These are phyloP conservation scores for Myotis vivesi DNA, from an alignment of 2,797 vertebrate genomes.

Conservation along the genomic window DNA sequence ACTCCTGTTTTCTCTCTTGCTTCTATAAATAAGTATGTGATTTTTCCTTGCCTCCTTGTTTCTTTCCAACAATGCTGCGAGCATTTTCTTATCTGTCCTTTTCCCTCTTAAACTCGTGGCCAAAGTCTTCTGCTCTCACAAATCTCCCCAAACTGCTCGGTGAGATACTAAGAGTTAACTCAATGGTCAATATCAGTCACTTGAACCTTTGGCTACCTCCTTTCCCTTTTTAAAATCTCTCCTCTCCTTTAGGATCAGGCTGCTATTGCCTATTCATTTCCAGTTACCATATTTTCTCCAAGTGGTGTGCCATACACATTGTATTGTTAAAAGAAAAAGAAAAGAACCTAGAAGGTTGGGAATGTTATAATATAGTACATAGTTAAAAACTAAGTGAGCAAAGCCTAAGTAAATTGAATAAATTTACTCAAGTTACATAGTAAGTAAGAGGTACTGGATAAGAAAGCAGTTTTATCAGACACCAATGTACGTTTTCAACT, in stretches of 20 bases:
- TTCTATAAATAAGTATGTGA: not conserved
- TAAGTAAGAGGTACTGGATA: not conserved
- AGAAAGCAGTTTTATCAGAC: not conserved
- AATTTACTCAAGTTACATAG: not conserved
- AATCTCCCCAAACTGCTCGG: not conserved
- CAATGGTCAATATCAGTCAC: not conserved
- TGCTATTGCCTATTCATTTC: not conserved
- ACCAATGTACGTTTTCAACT: not conserved
- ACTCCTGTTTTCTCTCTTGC: not conserved
- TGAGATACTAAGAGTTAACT: not conserved
- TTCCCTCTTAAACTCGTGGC: accelerated
- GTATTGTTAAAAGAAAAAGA: not conserved
- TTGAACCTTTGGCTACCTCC: not conserved
- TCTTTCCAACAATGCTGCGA: not conserved
- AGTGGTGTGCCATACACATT: not conserved
- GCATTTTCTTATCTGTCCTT: not conserved
- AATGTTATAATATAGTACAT: not conserved
- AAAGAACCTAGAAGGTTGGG: not conserved
- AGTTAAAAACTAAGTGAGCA: not conserved
- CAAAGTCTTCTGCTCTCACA: not conserved
- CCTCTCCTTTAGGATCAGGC: not conserved
- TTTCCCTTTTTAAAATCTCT: not conserved
- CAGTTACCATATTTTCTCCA: not conserved
- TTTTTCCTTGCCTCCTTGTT: not conserved
- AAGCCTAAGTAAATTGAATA: not conserved